Base-by-base conservation (phyloP, 2,113 vertebrate genomes). In the Datnioides undecimradiatus region DNA sequence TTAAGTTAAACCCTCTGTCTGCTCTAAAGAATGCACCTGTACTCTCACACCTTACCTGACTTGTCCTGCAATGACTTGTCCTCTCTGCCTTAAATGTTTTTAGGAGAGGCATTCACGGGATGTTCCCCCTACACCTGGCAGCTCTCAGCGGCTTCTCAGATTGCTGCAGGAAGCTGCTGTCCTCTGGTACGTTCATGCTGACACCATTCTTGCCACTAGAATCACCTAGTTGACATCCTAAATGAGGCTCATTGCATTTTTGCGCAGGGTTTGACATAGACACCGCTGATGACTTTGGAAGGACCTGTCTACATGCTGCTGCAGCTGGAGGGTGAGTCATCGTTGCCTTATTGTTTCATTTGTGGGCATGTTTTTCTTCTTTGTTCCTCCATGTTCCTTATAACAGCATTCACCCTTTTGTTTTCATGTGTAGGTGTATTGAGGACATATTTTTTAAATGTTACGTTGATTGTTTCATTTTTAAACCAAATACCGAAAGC, bases 61-160 rank as follows among this genome's bases (percentile, higher is more conserved):
- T 11, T 46, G 21, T 68, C 62, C 51, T 84, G 84, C 75, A 46
- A 66, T 58, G 34, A 54, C 85, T 83, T 84, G 83, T 64, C 46
- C 64, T 75, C 36, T 70, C 14, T 82, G 31, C 58, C 38, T 65
- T 55, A n/a, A n/a, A 48, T 62, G 36, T 52, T 51, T 80, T 88
- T 88, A 99, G 98, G 92, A 96, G 96, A 87, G 98, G 97, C 80
- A 94, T 98, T 93, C 96, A 99, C 81, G 97, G 97, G 91, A 99
- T 98, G 97, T 97, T 99, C 91, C 98, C 98, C 41, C 95, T 99
- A 62, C 98, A 99, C 92, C 94, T 99, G 95, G 97, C 98, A 91
- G 97, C 97, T 87, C 96, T 99, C 90, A 98, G 97, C 78, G 97
- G 97, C 86, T 99, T 98, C 95, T 97, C 97, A 57, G 97, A 99